Base-by-base conservation (phyloP, 1,140 invertebrate species). In the Hyphantria cunea region DNA sequence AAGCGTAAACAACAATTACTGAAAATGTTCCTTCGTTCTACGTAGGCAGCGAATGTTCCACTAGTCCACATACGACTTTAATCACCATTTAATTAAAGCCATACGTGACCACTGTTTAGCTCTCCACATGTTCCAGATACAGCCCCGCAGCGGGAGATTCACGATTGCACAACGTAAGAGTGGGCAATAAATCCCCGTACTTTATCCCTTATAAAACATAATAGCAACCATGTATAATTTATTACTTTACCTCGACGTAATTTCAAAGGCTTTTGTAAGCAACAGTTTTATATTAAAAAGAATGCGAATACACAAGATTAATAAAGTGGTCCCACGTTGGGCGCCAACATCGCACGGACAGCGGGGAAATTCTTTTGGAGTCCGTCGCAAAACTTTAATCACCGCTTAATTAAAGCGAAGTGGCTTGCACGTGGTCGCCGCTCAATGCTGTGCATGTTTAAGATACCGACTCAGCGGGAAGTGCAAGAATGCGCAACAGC, bases 1-100 rank as follows among this genome's bases (percentile, higher is more conserved):
- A 4, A 42, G 3, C 31, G 31, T 42, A 45, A 62, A 61, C 39
- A 68, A 58, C 50, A 64, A 70, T 70, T 65, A 67, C 72, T 72
- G 66, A 47, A 6, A 51, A 45, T 34, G 31, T 51, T 59, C 54
- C 62, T 58, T 68, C 64, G 68, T 64, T 63, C 72, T 72, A 67
- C 53, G 49, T 41, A 12, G 31, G 34, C 25, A 32, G 49, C 34
- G 59, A 65, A 51, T 55, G 60, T 61, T 67, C 67, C 56, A 59
- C 50, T 49, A 25, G 17, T 25, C 17, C 17, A 25, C 17, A 25
- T 25, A 25, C 17, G 17, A 78, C 69, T 83, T 81, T 81, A 83
- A 81, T 80, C 77, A 74, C 75, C 72, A 69, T 62, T 76, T 78
- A 81, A 84, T 84, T 84, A 84, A 84, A 84, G 70, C 67, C 58